phyloP scores from a whole-genome alignment of 2,113 vertebrate genomes.

The Dipodomys stephensi region DNA sequence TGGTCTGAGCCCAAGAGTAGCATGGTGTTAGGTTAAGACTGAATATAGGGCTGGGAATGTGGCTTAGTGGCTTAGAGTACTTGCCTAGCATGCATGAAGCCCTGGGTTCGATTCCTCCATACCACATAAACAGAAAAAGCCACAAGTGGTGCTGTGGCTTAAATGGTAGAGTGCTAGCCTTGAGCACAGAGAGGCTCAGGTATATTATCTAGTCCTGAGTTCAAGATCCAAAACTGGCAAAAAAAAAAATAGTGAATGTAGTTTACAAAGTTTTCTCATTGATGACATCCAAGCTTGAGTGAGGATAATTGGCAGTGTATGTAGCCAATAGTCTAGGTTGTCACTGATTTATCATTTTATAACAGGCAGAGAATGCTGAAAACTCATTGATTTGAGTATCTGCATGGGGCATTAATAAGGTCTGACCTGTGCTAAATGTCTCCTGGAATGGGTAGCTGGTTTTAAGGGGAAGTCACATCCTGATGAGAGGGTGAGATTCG shows the following conservation, averaged over 20 bases:
- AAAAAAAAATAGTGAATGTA: too few species aligned
- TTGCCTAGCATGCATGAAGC: too few species aligned
- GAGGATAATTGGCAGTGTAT: neutral
- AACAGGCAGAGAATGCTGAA: neutral
- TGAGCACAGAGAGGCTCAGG: too few species aligned
- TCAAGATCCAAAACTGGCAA: too few species aligned
- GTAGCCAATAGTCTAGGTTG: neutral
- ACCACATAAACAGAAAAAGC: too few species aligned
- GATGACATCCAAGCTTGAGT: neutral
- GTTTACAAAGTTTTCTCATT: neutral
- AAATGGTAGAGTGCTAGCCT: too few species aligned
- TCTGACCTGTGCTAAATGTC: neutral
- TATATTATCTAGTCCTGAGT: too few species aligned
- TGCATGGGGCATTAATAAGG: neutral
- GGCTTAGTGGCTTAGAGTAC: too few species aligned
- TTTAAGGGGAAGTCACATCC: neutral
- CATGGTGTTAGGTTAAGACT: too few species aligned
- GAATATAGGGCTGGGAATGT: too few species aligned
- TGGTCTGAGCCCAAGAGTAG: neutral
- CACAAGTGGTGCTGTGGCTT: too few species aligned
- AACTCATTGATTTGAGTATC: neutral
- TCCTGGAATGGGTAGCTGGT: neutral
- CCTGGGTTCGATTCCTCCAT: too few species aligned
- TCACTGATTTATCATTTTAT: rapidly evolving
- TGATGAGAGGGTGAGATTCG: neutral